Base-by-base conservation (phyloP, 30 jellyfish, hydroid and myxozoan genomes). In the Phacellophora camtschatica region DNA sequence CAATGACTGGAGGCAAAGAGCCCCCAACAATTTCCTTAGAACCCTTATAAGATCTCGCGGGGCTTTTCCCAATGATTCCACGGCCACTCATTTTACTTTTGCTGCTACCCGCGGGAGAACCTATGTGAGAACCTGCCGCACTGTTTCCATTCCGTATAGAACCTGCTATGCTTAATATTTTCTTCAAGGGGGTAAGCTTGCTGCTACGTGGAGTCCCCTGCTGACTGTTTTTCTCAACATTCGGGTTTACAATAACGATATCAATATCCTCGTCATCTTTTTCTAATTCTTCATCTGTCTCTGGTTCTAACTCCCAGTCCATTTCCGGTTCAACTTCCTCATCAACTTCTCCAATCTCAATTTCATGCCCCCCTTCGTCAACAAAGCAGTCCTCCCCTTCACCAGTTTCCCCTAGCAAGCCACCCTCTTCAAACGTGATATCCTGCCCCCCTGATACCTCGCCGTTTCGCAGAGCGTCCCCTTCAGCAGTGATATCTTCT, bases 211-310 rank as follows among this genome's bases (percentile, higher is more conserved):
- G 76, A 2, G 72, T 61, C 56, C 27, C 48, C 22, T 61, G 48
- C 25, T 36, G 36, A 32, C 78, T 68, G 16, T 20, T 51, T 31
- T 0, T 33, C 29, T 28, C 72, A 23, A 80, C 71, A 4, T 30
- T 72, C 45, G 55, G 90, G 36, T 78, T 39, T 4, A 8, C 82
- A 18, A 81, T 31, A 19, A 42, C 85, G 4, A 23, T 46, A 46
- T 23, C n/a, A 46, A 46, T 23, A 16, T 34, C 24, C 57, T 81
- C 93, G 42, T 68, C 35, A 5, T 62, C 76, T 0, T 20, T 30
- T n/a, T 76, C 88, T 2, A 76, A 1, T 42, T 76, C 88, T 11
- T 45, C 88, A 27, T 76, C 88, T 7, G 88, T 56, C 11, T 39
- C 66, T 24, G 71, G 83, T 16, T 76, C 68, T 3, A 55, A 33